Evolutionary conservation across 1,140 invertebrate species (phyloP), one percentile per base, ranked within the genome.

Genomic region (Drosophila kikkawai): DNA sequence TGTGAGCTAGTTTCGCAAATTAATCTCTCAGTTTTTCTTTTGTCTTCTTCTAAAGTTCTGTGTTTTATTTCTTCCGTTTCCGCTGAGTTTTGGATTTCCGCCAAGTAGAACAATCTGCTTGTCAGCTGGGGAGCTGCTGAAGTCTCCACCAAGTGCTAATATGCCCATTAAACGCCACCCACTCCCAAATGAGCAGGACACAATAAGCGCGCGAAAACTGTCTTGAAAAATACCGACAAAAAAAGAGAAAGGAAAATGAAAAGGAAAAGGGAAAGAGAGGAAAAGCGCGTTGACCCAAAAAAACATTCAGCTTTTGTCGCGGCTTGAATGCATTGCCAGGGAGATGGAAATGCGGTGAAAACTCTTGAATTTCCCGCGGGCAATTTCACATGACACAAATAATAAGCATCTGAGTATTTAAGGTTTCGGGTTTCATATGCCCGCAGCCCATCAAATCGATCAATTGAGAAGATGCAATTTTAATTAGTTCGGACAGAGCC

Each of bases 261-360:
- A 57, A 39, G 47, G 19, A 7, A 47, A 22, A 13, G 63, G 56
- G 45, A 77, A 44, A 29, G 32, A 15, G 39, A 47, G 34, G 17
- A 45, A 48, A 37, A 22, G 69, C 48, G 51, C 48, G 64, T 50
- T 77, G 75, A 78, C 75, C 74, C 75, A 78, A 78, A 78, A 78
- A 78, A 78, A 78, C 75, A 78, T 78, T 78, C 56, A 29, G 56
- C 64, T 78, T 68, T 61, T 77, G 74, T 69, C 42, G 57, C 13
- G 26, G 15, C 37, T 51, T 60, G 67, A 73, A 36, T 71, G 67
- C 53, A 73, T 73, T 51, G 55, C 68, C 55, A 73, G 56, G 70
- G 70, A 73, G 70, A 73, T 73, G 67, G 51, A 73, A 73, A 36
- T 37, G 36, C 26, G 37, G 4, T n/a, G 66, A 29, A 69, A 53